Percentiles rank a stretch among this genome's conserved stretches.
These are phyloP conservation scores for Nemotelus nigrinus DNA, from an alignment of 2,888 invertebrate species.

Conservation along the genomic window DNA sequence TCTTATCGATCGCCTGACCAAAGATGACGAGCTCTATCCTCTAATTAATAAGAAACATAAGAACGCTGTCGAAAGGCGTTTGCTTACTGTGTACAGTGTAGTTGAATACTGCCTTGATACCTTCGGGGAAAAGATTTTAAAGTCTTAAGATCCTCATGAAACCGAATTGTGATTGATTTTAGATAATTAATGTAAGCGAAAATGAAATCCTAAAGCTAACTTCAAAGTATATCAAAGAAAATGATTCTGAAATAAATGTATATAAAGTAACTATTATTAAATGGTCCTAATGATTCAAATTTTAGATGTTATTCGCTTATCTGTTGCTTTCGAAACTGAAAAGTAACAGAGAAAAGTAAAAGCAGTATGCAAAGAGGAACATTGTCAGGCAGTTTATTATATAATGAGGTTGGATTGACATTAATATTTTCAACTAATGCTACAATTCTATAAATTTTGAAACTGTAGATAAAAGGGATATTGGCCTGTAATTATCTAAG, in stretches of 20 bases:
- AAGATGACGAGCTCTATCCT: constrained; percentile 67
- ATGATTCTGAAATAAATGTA: not conserved
- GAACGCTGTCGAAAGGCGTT: constrained; percentile 79
- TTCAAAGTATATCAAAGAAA: not conserved
- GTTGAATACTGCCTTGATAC: constrained; percentile 78
- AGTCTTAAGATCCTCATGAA: constrained; percentile 51
- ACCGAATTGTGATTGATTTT: constrained; percentile 22
- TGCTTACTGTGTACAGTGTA: constrained; percentile 79
- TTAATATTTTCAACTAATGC: too few relatives aligned
- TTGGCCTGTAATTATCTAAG: too few relatives aligned
- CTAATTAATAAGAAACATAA: constrained; percentile 78
- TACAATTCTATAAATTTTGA: too few relatives aligned
- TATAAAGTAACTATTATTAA: not conserved
- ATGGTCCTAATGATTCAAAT: too few relatives aligned
- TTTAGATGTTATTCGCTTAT: too few relatives aligned
- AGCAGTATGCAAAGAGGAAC: too few relatives aligned
- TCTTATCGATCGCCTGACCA: constrained; percentile 69
- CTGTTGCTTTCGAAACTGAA: too few relatives aligned
- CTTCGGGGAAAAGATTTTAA: constrained; percentile 67
- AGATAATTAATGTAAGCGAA: not conserved
- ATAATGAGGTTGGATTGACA: too few relatives aligned
- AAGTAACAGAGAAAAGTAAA: too few relatives aligned
- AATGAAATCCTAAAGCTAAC: not conserved
- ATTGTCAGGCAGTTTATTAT: too few relatives aligned
- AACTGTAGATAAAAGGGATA: too few relatives aligned